Percentiles rank a stretch among this genome's conserved stretches.
Conservation (phyloP, 2,113 vertebrate species). For the Corythornis madagascariensis region DNA sequence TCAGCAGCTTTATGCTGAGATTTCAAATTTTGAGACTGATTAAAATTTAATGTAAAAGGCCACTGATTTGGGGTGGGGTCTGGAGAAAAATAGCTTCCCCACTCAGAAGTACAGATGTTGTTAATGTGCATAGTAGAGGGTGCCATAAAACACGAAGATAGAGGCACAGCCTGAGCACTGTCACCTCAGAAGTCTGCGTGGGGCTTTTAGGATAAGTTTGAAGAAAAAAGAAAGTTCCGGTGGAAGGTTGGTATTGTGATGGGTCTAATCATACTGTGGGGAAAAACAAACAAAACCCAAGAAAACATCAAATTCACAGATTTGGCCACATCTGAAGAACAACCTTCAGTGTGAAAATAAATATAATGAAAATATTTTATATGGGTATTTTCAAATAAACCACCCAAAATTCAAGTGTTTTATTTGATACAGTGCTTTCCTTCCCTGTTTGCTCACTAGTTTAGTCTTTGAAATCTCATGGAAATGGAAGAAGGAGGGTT, state of each 20-base stretch:
- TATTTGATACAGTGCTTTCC: neutral
- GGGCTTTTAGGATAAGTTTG: neutral
- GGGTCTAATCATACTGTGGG: fast-evolving
- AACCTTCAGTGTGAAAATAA: fast-evolving
- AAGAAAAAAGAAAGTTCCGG: neutral
- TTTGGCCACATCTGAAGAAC: neutral
- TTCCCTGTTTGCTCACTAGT: neutral
- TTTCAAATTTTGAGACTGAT: conserved; percentile 90
- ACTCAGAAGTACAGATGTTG: conserved; percentile 35
- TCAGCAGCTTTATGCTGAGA: conserved; percentile 93
- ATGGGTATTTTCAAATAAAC: neutral
- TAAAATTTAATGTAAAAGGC: conserved; percentile 88
- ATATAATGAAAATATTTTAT: neutral
- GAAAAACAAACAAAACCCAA: neutral
- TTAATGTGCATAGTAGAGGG: conserved; percentile 50
- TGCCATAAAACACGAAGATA: conserved; percentile 3
- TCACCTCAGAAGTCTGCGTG: neutral
- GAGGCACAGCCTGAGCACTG: conserved; percentile 34
- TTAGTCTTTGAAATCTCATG: neutral
- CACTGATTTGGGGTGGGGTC: conserved; percentile 72
- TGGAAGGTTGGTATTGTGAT: neutral
- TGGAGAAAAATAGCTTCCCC: conserved; percentile 67
- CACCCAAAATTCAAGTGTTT: neutral
- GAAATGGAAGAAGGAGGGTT: neutral
- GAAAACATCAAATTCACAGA: neutral